A percentile compares a stretch with the other conserved stretches of the same genome.
Conservation (phyloP, 2,888 invertebrate species). For the Pimpla rufipes region DNA sequence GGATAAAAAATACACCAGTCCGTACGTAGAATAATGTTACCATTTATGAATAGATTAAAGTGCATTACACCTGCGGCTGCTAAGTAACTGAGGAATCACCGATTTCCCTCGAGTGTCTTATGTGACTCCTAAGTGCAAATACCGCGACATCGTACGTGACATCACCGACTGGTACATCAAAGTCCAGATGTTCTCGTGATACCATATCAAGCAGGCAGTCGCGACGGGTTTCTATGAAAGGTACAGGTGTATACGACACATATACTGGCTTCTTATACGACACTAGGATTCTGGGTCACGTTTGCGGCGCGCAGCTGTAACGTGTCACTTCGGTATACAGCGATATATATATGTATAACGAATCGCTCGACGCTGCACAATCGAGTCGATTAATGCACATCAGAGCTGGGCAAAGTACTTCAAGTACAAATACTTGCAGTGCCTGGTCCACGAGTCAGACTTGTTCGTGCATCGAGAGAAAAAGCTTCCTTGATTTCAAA, state of each 20-base stretch:
- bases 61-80: not conserved
- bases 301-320: slow-evolving; percentile 16
- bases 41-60: not conserved
- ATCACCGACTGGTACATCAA: slow-evolving; percentile 61
- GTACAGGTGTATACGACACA: slow-evolving; percentile 54
- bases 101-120: not conserved
- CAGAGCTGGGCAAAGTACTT: not conserved
- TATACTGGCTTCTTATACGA: slow-evolving; percentile 21
- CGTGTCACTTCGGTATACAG: not conserved
- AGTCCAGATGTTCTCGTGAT: slow-evolving; percentile 62
- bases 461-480: no score
- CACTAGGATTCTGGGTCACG: slow-evolving; percentile 60
- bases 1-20: not conserved
- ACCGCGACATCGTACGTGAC: slow-evolving; percentile 35
- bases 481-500: no score
- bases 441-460: no score
- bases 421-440: no score
- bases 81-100: not conserved
- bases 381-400: not conserved
- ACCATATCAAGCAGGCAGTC: slow-evolving; percentile 40
- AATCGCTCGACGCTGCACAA: slow-evolving; percentile 1
- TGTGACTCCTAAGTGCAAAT: not conserved
- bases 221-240: slow-evolving; percentile 40
- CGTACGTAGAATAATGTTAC: not conserved
- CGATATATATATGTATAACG: not conserved